A percentile compares a stretch with the other conserved stretches of the same genome.
phyloP scores from a whole-genome alignment of 2,888 invertebrate genomes.

The Parnassius mnemosyne region DNA sequence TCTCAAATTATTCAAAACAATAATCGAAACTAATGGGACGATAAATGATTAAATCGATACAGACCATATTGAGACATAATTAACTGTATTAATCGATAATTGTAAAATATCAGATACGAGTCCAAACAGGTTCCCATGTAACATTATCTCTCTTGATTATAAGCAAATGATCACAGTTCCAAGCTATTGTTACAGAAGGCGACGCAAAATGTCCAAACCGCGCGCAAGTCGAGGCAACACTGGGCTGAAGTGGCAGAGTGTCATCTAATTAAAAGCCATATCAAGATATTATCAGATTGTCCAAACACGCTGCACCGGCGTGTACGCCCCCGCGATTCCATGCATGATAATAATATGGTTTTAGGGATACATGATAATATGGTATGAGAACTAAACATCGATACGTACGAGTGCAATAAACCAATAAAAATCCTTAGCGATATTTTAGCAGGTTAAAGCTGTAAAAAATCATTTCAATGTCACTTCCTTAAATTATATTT shows the following conservation, averaged over 20 bases:
- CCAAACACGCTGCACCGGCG: constrained; percentile 25
- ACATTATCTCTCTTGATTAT: constrained; percentile 1
- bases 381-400: too few relatives aligned
- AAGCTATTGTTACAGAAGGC: not conserved
- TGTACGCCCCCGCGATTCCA: constrained; percentile 23
- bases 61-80: not conserved
- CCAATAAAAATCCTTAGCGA: too few relatives aligned
- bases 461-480: too few relatives aligned
- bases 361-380: too few relatives aligned
- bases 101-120: not conserved
- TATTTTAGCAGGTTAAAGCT: too few relatives aligned
- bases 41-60: not conserved
- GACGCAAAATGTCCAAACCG: not conserved
- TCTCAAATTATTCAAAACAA: too few relatives aligned
- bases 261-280: constrained; percentile 30
- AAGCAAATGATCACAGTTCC: not conserved
- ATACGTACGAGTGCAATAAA: too few relatives aligned
- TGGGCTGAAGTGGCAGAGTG: constrained; percentile 20
- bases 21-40: not conserved
- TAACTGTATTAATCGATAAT: not conserved
- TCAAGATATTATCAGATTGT: constrained; percentile 27
- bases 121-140: not conserved
- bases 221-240: constrained; percentile 8
- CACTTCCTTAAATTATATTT: too few relatives aligned
- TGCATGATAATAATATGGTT: not conserved